phyloP scores from a whole-genome alignment of 2,113 vertebrate species.

The Pseudorhombus dupliciocellatus region DNA sequence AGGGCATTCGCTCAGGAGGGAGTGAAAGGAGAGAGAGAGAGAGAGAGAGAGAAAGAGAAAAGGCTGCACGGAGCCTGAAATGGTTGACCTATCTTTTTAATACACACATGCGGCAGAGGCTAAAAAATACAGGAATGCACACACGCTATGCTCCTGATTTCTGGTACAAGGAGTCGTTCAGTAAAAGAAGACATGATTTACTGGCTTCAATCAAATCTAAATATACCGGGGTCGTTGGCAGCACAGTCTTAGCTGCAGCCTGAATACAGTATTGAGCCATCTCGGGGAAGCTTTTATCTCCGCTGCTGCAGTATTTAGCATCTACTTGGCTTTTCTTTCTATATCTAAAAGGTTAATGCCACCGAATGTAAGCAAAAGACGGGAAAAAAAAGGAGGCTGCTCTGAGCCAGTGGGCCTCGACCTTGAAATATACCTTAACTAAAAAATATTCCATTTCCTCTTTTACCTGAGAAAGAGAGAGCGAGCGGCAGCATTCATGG shows the following conservation, averaged over 20 bases:
- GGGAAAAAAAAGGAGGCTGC: neutral
- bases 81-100: slow-evolving; percentile 68
- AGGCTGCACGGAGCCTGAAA: slow-evolving; percentile 62
- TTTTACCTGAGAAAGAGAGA: slow-evolving; percentile 1
- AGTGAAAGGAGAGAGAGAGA: slow-evolving; percentile 45
- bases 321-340: slow-evolving; percentile 42
- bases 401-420: slow-evolving; percentile 31
- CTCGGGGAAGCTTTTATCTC: slow-evolving; percentile 19
- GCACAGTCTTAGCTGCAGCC: slow-evolving; percentile 17
- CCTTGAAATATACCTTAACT: slow-evolving; percentile 43
- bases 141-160: slow-evolving; percentile 6
- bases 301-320: slow-evolving; percentile 53
- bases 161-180: slow-evolving; percentile 2
- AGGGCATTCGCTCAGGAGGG: slow-evolving; percentile 69
- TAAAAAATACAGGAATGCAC: slow-evolving; percentile 2
- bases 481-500: neutral
- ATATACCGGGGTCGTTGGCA: slow-evolving; percentile 39
- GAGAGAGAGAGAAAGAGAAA: slow-evolving; percentile 40
- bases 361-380: slow-evolving; percentile 15
- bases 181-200: slow-evolving; percentile 34
- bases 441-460: slow-evolving; percentile 28
- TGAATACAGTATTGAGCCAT: slow-evolving; percentile 41
- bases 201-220: slow-evolving; percentile 50
- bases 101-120: neutral
- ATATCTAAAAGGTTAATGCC: slow-evolving; percentile 50